Evolutionary conservation across 2,888 invertebrate species (phyloP), one percentile per base, ranked within the genome.

Genomic region (Tuberolachnus salignus): DNA sequence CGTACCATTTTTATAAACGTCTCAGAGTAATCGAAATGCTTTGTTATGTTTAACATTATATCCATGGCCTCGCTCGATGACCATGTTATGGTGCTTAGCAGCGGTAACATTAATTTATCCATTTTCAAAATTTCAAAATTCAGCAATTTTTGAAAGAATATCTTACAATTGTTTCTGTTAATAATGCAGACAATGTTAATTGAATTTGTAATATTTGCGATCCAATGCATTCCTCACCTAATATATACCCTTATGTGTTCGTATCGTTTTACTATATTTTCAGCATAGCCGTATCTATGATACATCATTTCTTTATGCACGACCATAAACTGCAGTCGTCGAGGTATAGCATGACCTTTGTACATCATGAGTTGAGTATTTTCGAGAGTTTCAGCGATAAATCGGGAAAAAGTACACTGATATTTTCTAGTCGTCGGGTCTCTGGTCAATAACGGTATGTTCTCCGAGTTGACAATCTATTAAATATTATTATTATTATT

Each of bases 101-200:
- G 9, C 19, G 78, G 78, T n/a, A 59, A n/a, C 6, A 78, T 1
- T 1, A 14, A 11, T 69, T 69, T 69, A 42, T 78, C 69, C 49
- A 78, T 21, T 61, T 78, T 78, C 51, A 69, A n/a, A 0, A 78
- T 57, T 69, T 78, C 78, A 3, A 78, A 69, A 61, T 69, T 49
- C 0, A 61, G 13, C 16, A 78, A 57, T n/a, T 69, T n/a, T 11
- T 34, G 44, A 10, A 59, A 78, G n/a, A 78, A 16, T 1, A 46
- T 14, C 16, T 59, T 67, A 2, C 69, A 21, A 51, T 61, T 69
- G 16, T 51, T 4, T n/a, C 78, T 78, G 21, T 13, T 1, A 26
- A 34, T 10, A 6, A 23, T 9, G 34, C 51, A 8, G 0, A 53
- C 34, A 21, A 8, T 14, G 3, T 34, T 26, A 13, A 6, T 2